These are phyloP conservation scores for Sphaeramia orbicularis DNA, from an alignment of 2,797 vertebrate genomes.

Conservation along the genomic window DNA sequence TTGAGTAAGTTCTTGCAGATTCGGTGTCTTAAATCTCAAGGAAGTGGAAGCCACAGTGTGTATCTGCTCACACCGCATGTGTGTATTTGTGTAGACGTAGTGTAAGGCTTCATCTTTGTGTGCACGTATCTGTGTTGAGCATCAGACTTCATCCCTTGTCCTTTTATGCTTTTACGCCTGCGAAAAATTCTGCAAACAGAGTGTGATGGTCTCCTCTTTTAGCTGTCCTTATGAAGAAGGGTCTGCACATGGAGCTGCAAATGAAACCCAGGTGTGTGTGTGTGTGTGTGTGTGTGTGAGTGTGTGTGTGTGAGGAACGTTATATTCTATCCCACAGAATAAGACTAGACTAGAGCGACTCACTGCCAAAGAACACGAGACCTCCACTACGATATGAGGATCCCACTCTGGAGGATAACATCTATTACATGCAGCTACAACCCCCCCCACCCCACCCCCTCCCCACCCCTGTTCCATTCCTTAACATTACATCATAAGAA, in stretches of 20 bases:
- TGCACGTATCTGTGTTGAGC: constrained; percentile 31
- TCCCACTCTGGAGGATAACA: constrained; percentile 59
- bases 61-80: background rate
- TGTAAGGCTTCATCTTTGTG: background rate
- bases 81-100: background rate
- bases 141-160: constrained; percentile 22
- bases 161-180: constrained; percentile 50
- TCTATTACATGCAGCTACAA: constrained; percentile 48
- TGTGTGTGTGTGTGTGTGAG: constrained; percentile 21
- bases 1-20: no score
- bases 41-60: no score
- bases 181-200: constrained; percentile 50
- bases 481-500: constrained; percentile 65
- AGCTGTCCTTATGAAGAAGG: constrained; percentile 22
- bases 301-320: constrained; percentile 33
- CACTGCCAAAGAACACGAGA: constrained; percentile 75
- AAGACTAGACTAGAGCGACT: constrained; percentile 50
- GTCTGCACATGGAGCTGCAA: constrained; percentile 43
- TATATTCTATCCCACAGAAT: constrained; percentile 62
- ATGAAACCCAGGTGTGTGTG: constrained; percentile 74
- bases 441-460: constrained; percentile 19
- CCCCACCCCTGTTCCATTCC: background rate
- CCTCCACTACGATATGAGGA: constrained; percentile 57
- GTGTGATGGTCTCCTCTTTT: constrained; percentile 34
- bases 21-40: no score